Evolutionary conservation across 2,113 vertebrate species (phyloP).

Genomic region (Pleuronectes platessa): DNA sequence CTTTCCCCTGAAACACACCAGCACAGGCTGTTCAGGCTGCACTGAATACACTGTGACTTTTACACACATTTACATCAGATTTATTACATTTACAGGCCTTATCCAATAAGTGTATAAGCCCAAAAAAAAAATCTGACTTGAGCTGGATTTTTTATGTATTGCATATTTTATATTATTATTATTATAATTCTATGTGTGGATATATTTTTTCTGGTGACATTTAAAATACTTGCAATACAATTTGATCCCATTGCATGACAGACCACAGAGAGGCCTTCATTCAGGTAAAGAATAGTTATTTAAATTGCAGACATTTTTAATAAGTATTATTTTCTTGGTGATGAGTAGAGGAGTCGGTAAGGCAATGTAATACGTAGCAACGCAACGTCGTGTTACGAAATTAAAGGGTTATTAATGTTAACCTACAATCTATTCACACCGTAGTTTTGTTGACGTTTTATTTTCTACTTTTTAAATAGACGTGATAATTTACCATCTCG

Average conservation of each 20-base stretch:
- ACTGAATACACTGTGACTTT: conserved; percentile 23
- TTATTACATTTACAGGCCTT: conserved; percentile 13
- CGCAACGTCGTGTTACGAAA: conserved; percentile 33
- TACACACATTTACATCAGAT: conserved; percentile 12
- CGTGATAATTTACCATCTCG: not conserved
- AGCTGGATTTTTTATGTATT: not conserved
- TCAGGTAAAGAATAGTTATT: not conserved
- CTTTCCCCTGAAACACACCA: conserved; percentile 32
- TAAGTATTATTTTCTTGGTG: not conserved
- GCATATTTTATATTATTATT: not conserved
- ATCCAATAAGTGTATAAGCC: not conserved
- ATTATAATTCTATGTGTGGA: not conserved
- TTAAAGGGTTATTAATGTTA: not conserved
- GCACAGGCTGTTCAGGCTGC: conserved; percentile 41
- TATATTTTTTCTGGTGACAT: not conserved
- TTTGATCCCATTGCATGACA: not conserved
- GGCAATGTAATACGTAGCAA: conserved; percentile 31
- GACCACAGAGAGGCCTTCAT: not conserved
- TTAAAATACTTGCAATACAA: not conserved
- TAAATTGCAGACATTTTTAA: conserved; percentile 10
- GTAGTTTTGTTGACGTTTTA: not conserved
- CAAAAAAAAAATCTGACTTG: not conserved
- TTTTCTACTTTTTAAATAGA: not conserved
- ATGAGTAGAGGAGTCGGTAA: conserved; percentile 36
- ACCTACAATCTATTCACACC: not conserved